Base-by-base conservation (phyloP, 1,140 invertebrate species). In the Hypsibius dujardini region DNA sequence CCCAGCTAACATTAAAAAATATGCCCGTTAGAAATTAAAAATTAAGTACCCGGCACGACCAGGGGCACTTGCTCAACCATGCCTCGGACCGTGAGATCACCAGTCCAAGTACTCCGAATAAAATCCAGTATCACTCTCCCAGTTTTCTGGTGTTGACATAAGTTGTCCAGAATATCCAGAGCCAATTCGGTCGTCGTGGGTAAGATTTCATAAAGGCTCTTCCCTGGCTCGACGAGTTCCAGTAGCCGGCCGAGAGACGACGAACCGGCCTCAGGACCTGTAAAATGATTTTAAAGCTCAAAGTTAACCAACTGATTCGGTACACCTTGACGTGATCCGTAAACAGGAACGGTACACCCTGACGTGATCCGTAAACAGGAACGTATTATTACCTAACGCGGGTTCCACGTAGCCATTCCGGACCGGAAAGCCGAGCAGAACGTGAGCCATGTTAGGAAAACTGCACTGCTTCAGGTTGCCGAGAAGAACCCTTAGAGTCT, bases 381-480 rank as follows among this genome's bases (percentile, higher is more conserved):
- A 28, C 28, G 28, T 56, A 12, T 56, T 56, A 56, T n/a, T n/a
- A n/a, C 7, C 7, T 56, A n/a, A 56, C 50, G 50, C 7, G 7
- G 50, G 50, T 56, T 56, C 7, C n/a, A 56, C 50, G 7, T 7
- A 56, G 3, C 62, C 62, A 42, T 67, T 67, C 45, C 42, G 12
- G 3, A 67, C 12, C 12, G 62, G 62, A 67, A 67, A 67, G 42
- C 62, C 62, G 12, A 67, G 42, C 42, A 42, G 12, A 3, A 67
- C 62, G 12, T 67, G 62, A 3, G 62, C 62, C 12, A 67, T 15
- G 45, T 67, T 67, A 7, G 62, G 62, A 42, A 67, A 67, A 7
- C 3, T 7, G 62, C 62, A 67, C 12, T 67, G 3, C 45, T 67
- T 67, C 42, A 67, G 42, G 45, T 67, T 67, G 12, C 12, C 62